These are phyloP conservation scores for Thermophis baileyi DNA, from an alignment of 2,113 vertebrate species.

Conservation along the genomic window DNA sequence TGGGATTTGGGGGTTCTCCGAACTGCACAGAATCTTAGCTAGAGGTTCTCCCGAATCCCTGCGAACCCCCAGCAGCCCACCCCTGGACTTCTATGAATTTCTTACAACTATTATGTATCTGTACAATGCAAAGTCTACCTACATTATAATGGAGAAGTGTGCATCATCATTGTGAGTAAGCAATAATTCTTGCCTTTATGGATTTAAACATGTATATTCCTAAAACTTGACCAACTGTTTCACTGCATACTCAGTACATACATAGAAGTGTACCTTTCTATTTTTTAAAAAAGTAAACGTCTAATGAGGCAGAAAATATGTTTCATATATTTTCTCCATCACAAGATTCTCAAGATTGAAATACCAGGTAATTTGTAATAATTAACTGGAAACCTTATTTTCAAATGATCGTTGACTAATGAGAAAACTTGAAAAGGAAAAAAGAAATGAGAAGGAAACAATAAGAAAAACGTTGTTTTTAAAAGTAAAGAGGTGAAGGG, in stretches of 20 bases:
- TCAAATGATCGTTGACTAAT: background rate
- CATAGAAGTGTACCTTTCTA: constrained; percentile 13
- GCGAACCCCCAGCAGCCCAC: no score
- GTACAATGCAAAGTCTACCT: constrained; percentile 18
- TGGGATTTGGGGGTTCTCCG: no score
- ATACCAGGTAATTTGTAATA: background rate
- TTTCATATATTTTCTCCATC: background rate
- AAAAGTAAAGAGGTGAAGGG: background rate
- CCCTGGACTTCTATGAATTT: no score
- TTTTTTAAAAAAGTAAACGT: background rate
- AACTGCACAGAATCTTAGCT: no score
- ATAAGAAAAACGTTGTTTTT: background rate
- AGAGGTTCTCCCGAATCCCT: no score
- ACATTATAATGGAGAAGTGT: constrained; percentile 25
- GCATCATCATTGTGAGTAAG: constrained; percentile 47
- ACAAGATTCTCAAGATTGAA: background rate
- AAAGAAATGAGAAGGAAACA: background rate
- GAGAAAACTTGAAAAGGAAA: background rate
- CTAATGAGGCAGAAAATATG: background rate
- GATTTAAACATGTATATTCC: constrained; percentile 44
- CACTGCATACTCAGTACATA: constrained; percentile 3
- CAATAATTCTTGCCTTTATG: constrained; percentile 49
- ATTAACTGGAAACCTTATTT: background rate
- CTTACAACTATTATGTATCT: background rate
- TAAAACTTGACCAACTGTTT: constrained; percentile 36